Base-by-base conservation (phyloP, 2,888 invertebrate genomes). In the Drosophila mettleri region DNA sequence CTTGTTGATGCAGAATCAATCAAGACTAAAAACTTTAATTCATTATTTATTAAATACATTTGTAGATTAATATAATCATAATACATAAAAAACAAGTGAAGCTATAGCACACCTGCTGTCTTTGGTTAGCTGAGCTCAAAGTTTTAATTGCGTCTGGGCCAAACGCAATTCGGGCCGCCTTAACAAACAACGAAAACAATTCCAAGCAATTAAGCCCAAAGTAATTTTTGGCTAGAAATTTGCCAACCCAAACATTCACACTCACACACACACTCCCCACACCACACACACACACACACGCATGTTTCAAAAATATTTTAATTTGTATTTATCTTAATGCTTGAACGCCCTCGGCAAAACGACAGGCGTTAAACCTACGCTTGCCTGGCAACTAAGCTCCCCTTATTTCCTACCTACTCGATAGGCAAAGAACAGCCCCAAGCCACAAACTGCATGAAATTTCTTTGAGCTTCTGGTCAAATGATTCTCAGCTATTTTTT, bases 241-340 rank as follows among this genome's bases (percentile, higher is more conserved):
- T 71, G 60, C 64, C 60, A 57, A 59, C 46, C 58, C 43, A 49
- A 38, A 48, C 54, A 18, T 27, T 45, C 46, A 27, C 14, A 41
- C 39, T 49, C 45, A 45, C 49, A 43, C 43, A 49, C 36, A 18
- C 31, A 9, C 46, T 49, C 43, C 4, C 20, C 10, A 10, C 38
- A 18, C 38, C 20, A 20, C 39, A 16, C 16, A 8, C 14, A 12
- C 12, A 20, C 39, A 24, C 5, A n/a, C n/a, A n/a, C 27, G 14
- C 52, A 66, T 64, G 36, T 12, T 12, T 34, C 24, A 43, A 29
- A 82, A 88, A 82, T 83, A 86, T 84, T 88, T 84, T 86, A 84
- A 84, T 84, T 84, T 84, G 86, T 88, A 83, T 84, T 88, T 88
- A 86, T 82, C 86, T 88, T 86, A 84, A 84, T 84, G 88, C 78